These are phyloP conservation scores for Gymnothorax reevesii DNA, from an alignment of 2,797 vertebrate genomes.

Conservation along the genomic window DNA sequence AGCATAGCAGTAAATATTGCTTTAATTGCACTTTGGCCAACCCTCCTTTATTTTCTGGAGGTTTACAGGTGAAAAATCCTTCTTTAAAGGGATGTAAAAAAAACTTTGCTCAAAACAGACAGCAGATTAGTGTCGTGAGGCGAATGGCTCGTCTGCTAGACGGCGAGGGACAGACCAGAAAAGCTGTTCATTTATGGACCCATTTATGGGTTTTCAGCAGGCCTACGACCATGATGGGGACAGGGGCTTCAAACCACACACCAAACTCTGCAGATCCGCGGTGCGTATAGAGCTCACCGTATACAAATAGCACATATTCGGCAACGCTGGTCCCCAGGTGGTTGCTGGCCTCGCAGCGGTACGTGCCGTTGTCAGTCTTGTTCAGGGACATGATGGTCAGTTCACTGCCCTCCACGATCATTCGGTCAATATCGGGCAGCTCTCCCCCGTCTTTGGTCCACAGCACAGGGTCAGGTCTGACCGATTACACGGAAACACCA, in stretches of 20 bases:
- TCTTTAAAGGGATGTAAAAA: conserved; percentile 39
- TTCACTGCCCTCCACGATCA: conserved; percentile 94
- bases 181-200: conserved; percentile 35
- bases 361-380: conserved; percentile 98
- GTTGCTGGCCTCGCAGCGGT: conserved; percentile 96
- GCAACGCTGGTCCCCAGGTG: conserved; percentile 91
- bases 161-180: neutral
- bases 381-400: conserved; percentile 94
- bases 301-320: conserved; percentile 93
- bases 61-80: conserved; percentile 44
- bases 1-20: conserved; percentile 60
- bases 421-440: conserved; percentile 92
- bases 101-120: conserved; percentile 52
- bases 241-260: neutral
- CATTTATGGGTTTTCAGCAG: neutral
- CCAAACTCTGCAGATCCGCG: neutral
- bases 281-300: conserved; percentile 79
- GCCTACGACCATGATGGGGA: neutral
- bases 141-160: neutral
- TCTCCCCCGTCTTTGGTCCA: conserved; percentile 98
- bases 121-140: neutral
- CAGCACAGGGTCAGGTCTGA: conserved; percentile 90
- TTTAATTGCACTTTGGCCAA: conserved; percentile 55
- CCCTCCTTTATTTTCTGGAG: conserved; percentile 35
- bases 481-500: neutral